phyloP scores from a whole-genome alignment of 2,113 vertebrate genomes.

The Anser brachyrhynchus region DNA sequence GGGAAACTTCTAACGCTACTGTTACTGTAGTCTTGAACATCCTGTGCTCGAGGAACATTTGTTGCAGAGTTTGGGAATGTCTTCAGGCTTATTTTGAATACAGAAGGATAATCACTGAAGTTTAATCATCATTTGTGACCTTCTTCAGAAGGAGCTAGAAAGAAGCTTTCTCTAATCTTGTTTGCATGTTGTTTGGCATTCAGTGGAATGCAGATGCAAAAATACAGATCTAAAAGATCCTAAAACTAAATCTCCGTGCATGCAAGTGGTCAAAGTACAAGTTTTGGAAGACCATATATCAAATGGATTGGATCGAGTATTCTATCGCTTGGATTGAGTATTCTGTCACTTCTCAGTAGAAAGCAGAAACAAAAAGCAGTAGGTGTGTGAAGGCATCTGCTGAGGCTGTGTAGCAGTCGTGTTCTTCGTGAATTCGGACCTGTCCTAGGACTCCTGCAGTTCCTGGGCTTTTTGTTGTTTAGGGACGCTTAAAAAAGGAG shows the following conservation, averaged over 20 bases:
- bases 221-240: neutral
- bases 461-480: neutral
- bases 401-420: neutral
- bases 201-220: neutral
- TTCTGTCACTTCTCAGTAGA: neutral
- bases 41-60: neutral
- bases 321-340: neutral
- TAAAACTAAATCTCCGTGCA: neutral
- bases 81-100: neutral
- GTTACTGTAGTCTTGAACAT: neutral
- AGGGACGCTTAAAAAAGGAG: neutral
- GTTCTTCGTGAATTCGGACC: neutral
- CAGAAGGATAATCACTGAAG: neutral
- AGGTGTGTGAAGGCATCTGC: neutral
- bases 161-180: slow-evolving; percentile 45
- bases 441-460: neutral
- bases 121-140: neutral
- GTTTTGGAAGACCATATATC: neutral
- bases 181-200: neutral
- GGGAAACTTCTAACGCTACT: neutral
- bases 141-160: slow-evolving; percentile 2
- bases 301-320: neutral
- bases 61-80: neutral
- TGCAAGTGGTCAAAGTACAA: neutral
- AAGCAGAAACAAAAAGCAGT: neutral